A percentile compares a stretch with the other conserved stretches of the same genome.
phyloP scores from a whole-genome alignment of 2,888 invertebrate species.

The Lagria hirta region DNA sequence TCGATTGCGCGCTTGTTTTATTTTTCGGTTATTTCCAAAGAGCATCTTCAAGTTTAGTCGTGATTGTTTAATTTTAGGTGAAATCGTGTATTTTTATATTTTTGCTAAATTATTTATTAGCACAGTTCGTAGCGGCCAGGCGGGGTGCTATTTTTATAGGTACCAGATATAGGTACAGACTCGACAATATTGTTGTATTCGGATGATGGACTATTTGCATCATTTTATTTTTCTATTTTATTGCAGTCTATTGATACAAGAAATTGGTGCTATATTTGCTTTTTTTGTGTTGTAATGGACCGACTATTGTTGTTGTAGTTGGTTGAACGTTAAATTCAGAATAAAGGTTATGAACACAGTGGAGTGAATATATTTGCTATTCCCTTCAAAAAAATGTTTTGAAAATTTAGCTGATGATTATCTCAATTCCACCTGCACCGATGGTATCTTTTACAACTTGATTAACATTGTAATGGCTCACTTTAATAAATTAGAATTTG shows the following conservation, averaged over 20 bases:
- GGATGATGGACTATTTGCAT: constrained; percentile 21
- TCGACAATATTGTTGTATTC: constrained; percentile 25
- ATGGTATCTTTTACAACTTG: too few relatives aligned
- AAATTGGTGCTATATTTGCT: constrained; percentile 26
- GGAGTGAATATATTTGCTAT: too few relatives aligned
- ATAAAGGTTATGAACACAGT: too few relatives aligned
- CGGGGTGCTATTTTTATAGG: constrained; percentile 11
- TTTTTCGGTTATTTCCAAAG: constrained; percentile 31
- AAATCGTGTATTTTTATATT: constrained; percentile 37
- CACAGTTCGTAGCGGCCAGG: constrained; percentile 20
- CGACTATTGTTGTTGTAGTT: too few relatives aligned
- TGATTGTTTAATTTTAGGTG: constrained; percentile 35
- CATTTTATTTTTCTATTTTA: constrained; percentile 15
- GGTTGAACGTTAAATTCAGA: too few relatives aligned
- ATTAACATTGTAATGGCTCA: too few relatives aligned
- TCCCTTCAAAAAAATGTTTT: too few relatives aligned
- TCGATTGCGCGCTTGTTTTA: constrained; percentile 8
- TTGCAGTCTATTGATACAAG: constrained; percentile 10
- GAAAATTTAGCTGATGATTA: too few relatives aligned
- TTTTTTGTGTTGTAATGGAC: too few relatives aligned
- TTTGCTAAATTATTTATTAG: constrained; percentile 37
- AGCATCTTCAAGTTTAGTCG: constrained; percentile 27
- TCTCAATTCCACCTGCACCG: too few relatives aligned
- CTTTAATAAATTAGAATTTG: too few relatives aligned
- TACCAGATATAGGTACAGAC: constrained; percentile 16